Percentiles rank a stretch among this genome's conserved stretches.
Conservation (phyloP, 2,888 invertebrate species). For the Ditula angustiorana region DNA sequence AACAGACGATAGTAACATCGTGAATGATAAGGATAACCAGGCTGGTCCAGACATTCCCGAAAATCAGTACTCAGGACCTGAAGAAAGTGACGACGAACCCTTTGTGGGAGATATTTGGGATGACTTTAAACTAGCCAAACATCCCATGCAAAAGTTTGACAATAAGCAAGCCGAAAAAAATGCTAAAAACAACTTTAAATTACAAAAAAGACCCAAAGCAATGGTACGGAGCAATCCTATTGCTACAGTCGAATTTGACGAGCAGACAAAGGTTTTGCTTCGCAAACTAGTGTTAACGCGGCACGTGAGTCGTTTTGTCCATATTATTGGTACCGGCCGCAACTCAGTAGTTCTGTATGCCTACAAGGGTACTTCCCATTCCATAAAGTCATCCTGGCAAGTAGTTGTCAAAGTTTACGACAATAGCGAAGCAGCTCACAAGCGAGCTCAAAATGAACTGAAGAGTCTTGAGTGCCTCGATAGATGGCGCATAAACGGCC, state of each 20-base stretch:
- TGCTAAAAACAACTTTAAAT: background rate
- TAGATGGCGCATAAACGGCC: background rate
- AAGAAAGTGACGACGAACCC: background rate
- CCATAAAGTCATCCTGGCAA: background rate
- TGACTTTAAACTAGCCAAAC: background rate
- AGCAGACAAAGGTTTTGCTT: background rate
- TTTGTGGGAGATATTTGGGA: background rate
- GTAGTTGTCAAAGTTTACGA: conserved; percentile 1
- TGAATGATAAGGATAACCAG: background rate
- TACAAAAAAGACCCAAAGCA: background rate
- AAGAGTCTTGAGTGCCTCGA: background rate
- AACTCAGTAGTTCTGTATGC: background rate
- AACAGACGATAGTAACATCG: too few species aligned
- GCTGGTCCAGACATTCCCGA: background rate
- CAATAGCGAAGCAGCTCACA: background rate
- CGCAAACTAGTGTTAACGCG: background rate
- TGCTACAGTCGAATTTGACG: background rate
- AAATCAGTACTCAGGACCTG: background rate
- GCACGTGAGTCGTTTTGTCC: background rate
- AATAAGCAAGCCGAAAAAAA: background rate
- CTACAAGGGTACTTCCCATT: background rate
- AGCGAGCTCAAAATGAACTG: background rate
- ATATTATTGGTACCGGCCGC: background rate
- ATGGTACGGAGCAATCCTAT: background rate
- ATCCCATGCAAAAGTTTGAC: background rate